Evolutionary conservation across 2,113 vertebrate species (phyloP).

Genomic region (Bos indicus): DNA sequence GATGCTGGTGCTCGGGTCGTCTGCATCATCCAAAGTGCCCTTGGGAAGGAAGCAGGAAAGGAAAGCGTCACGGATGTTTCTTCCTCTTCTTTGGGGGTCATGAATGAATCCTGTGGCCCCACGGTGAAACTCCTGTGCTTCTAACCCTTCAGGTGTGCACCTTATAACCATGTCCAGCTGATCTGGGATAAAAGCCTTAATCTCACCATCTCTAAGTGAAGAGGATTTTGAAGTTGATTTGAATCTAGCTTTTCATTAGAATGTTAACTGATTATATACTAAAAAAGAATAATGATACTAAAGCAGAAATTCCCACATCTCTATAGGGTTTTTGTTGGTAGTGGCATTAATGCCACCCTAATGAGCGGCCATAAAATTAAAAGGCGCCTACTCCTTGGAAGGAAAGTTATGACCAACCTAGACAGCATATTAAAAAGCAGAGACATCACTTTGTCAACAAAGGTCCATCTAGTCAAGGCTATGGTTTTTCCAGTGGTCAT

Average conservation of each 20-base stretch:
- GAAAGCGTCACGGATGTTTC: background rate
- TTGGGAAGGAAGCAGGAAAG: conserved; percentile 62
- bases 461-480: too few species aligned
- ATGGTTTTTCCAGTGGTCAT: too few species aligned
- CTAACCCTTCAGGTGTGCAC: background rate
- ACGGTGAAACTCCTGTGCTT: background rate
- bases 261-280: background rate
- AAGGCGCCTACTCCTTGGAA: background rate
- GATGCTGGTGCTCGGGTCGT: conserved; percentile 89
- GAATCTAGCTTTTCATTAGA: background rate
- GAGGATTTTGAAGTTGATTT: background rate
- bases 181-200: background rate
- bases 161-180: background rate
- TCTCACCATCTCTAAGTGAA: background rate
- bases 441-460: too few species aligned
- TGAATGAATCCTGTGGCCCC: background rate
- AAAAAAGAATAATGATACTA: background rate
- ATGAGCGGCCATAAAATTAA: background rate
- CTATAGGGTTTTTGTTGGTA: background rate
- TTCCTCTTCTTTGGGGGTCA: background rate
- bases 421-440: too few species aligned
- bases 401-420: too few species aligned
- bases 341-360: background rate
- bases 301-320: background rate
- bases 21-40: conserved; percentile 86